Percentiles rank a stretch among this genome's conserved stretches.
These are phyloP conservation scores for Melieria picta DNA, from an alignment of 2,888 invertebrate species.

Conservation along the genomic window DNA sequence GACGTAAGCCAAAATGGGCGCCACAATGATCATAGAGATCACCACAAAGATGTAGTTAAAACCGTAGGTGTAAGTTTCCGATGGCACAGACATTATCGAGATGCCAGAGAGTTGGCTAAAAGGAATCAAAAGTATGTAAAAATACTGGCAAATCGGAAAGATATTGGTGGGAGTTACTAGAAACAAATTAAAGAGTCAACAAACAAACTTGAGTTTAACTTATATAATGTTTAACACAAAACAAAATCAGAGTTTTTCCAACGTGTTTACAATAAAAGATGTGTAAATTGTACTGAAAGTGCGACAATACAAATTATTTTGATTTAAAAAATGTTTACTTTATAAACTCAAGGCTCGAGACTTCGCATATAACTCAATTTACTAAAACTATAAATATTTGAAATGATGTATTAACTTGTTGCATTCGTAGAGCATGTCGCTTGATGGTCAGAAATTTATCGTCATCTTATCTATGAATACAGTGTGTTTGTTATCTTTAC, in stretches of 20 bases:
- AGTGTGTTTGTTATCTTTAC: no score
- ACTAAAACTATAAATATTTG: no score
- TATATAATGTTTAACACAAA: neutral
- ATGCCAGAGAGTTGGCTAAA: conserved; percentile 69
- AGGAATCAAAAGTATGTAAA: neutral
- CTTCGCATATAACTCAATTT: no score
- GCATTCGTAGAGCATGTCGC: no score
- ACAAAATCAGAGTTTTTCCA: neutral
- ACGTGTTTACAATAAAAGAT: neutral
- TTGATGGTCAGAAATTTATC: no score
- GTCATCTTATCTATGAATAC: no score
- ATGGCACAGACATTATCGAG: conserved; percentile 69
- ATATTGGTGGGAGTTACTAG: neutral
- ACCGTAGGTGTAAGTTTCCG: conserved; percentile 69
- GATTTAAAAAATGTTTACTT: no score
- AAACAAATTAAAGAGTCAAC: neutral
- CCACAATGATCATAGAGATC: conserved; percentile 63
- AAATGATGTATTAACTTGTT: no score
- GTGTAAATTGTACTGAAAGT: no score
- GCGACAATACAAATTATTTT: no score
- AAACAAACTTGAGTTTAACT: neutral
- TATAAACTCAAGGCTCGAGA: no score
- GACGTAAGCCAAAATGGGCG: conserved; percentile 58
- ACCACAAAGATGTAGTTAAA: conserved; percentile 65
- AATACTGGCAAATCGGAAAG: neutral